These are phyloP conservation scores for Alethe castanea DNA, from an alignment of 2,113 vertebrate species.

Conservation along the genomic window DNA sequence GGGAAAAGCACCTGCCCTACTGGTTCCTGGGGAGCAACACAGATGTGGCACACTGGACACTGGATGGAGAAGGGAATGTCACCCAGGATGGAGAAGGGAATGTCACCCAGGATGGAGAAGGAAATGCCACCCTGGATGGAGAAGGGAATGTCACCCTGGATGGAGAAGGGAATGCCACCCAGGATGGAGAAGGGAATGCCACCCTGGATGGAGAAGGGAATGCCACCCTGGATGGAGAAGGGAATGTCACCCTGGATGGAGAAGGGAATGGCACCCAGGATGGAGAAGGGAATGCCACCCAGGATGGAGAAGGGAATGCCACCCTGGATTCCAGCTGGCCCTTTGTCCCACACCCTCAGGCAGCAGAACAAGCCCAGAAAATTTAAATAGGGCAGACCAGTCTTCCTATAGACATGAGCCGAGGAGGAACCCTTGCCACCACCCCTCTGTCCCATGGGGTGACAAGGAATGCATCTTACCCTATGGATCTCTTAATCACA, in stretches of 20 bases:
- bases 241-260: too few species aligned
- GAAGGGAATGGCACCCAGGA: too few species aligned
- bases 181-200: too few species aligned
- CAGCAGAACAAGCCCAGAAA: not conserved
- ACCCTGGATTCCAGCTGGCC: not conserved
- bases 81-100: too few species aligned
- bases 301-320: not conserved
- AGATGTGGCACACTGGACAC: not conserved
- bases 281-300: not conserved
- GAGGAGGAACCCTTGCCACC: not conserved
- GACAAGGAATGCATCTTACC: not conserved
- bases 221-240: too few species aligned
- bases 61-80: too few species aligned
- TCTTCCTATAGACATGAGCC: rapidly evolving
- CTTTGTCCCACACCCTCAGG: not conserved
- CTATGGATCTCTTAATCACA: not conserved
- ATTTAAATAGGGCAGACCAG: rapidly evolving
- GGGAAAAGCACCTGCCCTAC: not conserved
- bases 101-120: too few species aligned
- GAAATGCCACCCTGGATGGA: too few species aligned
- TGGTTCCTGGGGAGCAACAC: rapidly evolving
- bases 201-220: too few species aligned
- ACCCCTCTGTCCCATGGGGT: not conserved
- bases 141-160: too few species aligned
- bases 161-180: too few species aligned